Conservation (phyloP, 2,113 vertebrate genomes). For the Aegithalos caudatus region DNA sequence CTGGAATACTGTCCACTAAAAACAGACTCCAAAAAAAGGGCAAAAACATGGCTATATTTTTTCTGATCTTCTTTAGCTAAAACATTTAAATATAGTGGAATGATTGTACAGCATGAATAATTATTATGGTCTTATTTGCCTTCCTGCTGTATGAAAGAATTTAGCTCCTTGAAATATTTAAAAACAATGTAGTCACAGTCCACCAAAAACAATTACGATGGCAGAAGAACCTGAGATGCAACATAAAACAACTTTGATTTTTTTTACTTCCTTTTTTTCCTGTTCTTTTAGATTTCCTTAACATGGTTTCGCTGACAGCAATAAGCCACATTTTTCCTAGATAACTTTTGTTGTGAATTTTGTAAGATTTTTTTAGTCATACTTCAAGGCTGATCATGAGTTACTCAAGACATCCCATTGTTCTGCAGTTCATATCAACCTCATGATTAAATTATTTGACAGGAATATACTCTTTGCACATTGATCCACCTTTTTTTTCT, state of each 20-base stretch:
- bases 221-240: neutral
- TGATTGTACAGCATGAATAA: neutral
- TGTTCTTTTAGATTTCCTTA: neutral
- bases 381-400: neutral
- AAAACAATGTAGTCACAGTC: neutral
- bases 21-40: neutral
- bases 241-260: neutral
- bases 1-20: neutral
- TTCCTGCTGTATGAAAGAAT: neutral
- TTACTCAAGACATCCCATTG: neutral
- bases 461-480: neutral
- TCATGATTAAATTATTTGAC: constrained; percentile 18
- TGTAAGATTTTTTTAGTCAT: neutral
- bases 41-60: neutral
- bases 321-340: neutral
- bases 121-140: neutral
- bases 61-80: neutral
- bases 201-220: neutral
- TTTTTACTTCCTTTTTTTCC: neutral
- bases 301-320: neutral
- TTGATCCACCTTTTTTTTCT: neutral
- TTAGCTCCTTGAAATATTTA: neutral
- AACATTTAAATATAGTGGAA: neutral
- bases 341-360: neutral
- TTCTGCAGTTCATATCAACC: neutral